Conservation (phyloP, 2,113 vertebrate species). For the Nannospalax galili region DNA sequence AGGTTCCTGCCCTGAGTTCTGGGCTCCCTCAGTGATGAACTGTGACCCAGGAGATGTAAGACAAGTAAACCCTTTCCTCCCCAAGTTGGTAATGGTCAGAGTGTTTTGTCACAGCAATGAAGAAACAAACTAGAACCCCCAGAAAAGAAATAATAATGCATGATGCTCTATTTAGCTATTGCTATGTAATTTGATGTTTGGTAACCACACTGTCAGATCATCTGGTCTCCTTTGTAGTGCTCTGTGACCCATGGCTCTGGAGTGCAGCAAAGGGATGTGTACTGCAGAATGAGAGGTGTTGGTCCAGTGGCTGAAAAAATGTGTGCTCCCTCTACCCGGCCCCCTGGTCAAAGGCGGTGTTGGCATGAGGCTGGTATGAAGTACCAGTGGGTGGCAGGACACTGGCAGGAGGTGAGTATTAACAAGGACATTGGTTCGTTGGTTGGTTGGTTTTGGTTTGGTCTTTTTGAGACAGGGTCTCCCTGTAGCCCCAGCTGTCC, state of each 20-base stretch:
- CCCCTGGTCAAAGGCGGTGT: constrained; percentile 83
- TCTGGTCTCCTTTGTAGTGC: constrained; percentile 86
- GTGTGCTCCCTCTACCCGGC: constrained; percentile 83
- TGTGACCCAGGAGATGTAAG: no score
- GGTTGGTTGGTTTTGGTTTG: no score
- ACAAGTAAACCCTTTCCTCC: no score
- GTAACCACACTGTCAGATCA: neutral
- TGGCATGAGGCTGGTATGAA: constrained; percentile 83
- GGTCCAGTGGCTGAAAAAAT: constrained; percentile 86
- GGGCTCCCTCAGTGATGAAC: no score
- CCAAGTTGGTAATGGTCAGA: no score
- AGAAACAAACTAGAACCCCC: no score
- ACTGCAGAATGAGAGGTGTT: constrained; percentile 88
- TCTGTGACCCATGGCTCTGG: constrained; percentile 93
- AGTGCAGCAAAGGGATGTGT: constrained; percentile 89
- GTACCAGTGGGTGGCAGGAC: constrained; percentile 87
- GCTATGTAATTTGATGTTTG: neutral
- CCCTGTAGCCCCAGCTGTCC: no score
- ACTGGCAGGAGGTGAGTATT: constrained; percentile 91
- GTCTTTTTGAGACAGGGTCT: neutral
- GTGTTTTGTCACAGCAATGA: no score
- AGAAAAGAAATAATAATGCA: neutral
- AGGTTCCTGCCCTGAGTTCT: no score
- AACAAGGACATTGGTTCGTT: no score
- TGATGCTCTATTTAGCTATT: neutral